Base-by-base conservation (phyloP, 2,888 invertebrate genomes). In the Heliothis peltigera region DNA sequence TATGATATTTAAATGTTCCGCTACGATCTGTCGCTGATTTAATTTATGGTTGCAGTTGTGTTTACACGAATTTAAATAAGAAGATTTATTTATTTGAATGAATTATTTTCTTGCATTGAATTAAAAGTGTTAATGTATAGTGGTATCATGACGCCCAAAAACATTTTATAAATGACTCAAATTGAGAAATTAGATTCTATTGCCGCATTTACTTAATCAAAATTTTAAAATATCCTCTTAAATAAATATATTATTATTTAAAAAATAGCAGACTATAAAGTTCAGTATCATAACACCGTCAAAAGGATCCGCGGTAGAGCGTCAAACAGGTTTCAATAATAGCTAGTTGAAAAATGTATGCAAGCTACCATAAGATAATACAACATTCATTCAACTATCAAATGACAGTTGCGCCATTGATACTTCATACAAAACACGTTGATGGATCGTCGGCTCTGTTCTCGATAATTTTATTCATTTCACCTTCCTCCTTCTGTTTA, bases 361-460 rank as follows among this genome's bases (percentile, higher is more conserved):
- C 21, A 39, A 44, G 53, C 39, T 68, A 17, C 54, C 19, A 54
- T 44, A 18, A 15, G 10, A 65, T 55, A 21, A 46, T 46, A 21
- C 21, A 21, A 46, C 19, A 18, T 43, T 8, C 43, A 74, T 70
- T 70, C 42, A 70, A 51, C 35, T 17, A 62, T 70, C 51, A 57
- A 44, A 60, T 68, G 53, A 51, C 51, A 69, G 70, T 52, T 60
- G 46, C 54, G 44, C 42, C 32, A 55, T 75, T 75, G 70, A 75
- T 60, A 68, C 46, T 46, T 51, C 69, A 18, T 51, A 55, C 21
- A 2, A n/a, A 43, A 25, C 17, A 51, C 0, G 42, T 53, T 70
- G 70, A 71, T 72, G 55, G 44, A 71, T 76, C 44, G 71, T 58
- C 28, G 42, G 0, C 19, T 44, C n/a, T 22, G 49, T 35, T 42